Percentiles rank a stretch among this genome's conserved stretches.
These are phyloP conservation scores for Acropternis orthonyx DNA, from an alignment of 2,797 vertebrate genomes.

Conservation along the genomic window DNA sequence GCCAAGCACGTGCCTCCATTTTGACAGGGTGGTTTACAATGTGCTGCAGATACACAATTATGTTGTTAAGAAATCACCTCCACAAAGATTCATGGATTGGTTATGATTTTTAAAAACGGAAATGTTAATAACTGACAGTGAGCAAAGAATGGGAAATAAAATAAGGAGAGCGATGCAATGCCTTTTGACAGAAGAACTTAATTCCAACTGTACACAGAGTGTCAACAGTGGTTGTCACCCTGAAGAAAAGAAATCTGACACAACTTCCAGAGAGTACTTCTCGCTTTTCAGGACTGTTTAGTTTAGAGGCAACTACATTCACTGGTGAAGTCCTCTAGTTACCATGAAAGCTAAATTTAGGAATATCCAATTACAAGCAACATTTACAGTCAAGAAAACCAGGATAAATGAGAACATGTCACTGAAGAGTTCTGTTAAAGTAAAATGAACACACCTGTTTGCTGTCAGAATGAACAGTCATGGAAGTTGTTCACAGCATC, in stretches of 20 bases:
- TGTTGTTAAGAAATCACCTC: neutral
- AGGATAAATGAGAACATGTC: neutral
- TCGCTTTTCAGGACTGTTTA: neutral
- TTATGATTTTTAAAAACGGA: neutral
- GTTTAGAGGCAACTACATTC: neutral
- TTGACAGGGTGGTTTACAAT: slow-evolving; percentile 84
- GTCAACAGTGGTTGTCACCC: neutral
- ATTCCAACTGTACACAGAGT: neutral
- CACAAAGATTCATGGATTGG: neutral
- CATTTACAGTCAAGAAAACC: neutral
- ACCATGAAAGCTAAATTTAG: neutral
- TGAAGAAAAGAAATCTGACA: neutral
- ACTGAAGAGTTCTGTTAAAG: neutral
- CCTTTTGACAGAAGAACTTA: neutral
- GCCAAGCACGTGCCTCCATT: slow-evolving; percentile 85
- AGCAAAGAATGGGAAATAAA: neutral
- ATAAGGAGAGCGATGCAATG: neutral
- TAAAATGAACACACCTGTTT: neutral
- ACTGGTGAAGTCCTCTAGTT: neutral
- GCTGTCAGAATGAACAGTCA: neutral
- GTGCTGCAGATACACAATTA: slow-evolving; percentile 74
- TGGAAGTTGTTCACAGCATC: neutral
- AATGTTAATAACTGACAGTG: neutral
- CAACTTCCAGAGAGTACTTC: neutral
- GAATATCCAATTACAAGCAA: neutral